Percentiles rank a stretch among this genome's conserved stretches.
Conservation (phyloP, 2,113 vertebrate genomes). For the Podarcis cretensis region DNA sequence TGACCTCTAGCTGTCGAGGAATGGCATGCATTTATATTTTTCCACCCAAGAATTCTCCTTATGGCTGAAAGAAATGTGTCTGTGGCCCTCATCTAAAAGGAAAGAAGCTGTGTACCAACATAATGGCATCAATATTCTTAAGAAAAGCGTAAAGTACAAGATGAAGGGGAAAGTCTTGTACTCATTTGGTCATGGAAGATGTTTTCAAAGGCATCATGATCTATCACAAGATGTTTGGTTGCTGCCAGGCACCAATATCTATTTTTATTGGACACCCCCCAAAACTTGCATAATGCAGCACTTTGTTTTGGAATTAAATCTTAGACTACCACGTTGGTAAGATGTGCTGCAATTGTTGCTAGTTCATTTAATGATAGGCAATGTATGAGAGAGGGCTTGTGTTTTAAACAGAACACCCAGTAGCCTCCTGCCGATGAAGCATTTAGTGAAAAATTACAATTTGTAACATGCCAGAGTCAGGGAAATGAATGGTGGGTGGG, state of each 20-base stretch:
- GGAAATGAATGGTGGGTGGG: background rate
- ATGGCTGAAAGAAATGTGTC: too few relatives aligned
- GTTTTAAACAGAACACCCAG: conserved; percentile 13
- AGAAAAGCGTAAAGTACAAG: background rate
- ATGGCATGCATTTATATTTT: too few relatives aligned
- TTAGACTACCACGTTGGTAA: conserved; percentile 14
- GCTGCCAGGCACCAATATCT: conserved; percentile 40
- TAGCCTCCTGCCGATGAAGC: conserved; percentile 7
- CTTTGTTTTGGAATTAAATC: conserved; percentile 27
- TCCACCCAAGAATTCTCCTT: too few relatives aligned
- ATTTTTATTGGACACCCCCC: conserved; percentile 29
- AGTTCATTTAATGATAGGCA: conserved; percentile 40
- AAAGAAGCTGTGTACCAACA: too few relatives aligned
- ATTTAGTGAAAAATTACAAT: conserved; percentile 5
- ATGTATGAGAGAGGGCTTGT: background rate
- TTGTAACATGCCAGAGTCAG: conserved; percentile 35
- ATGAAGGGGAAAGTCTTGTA: conserved; percentile 24
- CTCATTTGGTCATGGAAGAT: background rate
- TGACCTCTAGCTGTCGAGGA: too few relatives aligned
- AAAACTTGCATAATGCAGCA: conserved; percentile 18
- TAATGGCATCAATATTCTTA: too few relatives aligned
- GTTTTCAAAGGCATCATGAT: conserved; percentile 33
- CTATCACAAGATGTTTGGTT: conserved; percentile 31
- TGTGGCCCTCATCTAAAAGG: too few relatives aligned
- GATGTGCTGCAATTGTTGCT: conserved; percentile 39